These are phyloP conservation scores for Heliconius erato DNA, from an alignment of 2,888 invertebrate species.

Conservation along the genomic window DNA sequence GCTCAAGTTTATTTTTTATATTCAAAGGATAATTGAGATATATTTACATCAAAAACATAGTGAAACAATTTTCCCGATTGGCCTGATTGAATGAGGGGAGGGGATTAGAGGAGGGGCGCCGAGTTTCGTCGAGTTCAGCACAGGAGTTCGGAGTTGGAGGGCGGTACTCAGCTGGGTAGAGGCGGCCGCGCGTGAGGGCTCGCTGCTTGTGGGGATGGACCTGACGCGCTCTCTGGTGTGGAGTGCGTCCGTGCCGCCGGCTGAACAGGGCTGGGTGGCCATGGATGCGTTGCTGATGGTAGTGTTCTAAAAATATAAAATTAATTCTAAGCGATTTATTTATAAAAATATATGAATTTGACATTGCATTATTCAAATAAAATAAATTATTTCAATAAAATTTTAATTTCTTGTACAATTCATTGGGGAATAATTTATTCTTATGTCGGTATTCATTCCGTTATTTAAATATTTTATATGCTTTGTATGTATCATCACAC, in stretches of 20 bases:
- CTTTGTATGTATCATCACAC: too few relatives aligned
- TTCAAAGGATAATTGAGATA: not conserved
- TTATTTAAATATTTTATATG: too few relatives aligned
- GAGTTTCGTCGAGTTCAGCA: constrained; percentile 86
- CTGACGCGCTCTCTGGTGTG: constrained; percentile 88
- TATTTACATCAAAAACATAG: constrained; percentile 47
- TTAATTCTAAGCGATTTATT: not conserved
- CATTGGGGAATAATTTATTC: too few relatives aligned
- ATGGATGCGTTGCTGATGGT: constrained; percentile 89
- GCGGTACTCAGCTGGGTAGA: constrained; percentile 86
- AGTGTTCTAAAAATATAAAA: constrained; percentile 78
- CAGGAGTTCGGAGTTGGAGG: constrained; percentile 86
- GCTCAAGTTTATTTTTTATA: not conserved
- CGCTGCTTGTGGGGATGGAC: constrained; percentile 75
- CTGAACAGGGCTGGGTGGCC: constrained; percentile 93
- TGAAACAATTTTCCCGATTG: constrained; percentile 76
- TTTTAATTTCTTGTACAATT: too few relatives aligned
- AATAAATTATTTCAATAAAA: too few relatives aligned
- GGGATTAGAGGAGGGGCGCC: constrained; percentile 82
- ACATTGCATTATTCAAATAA: too few relatives aligned
- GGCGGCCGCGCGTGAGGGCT: constrained; percentile 72
- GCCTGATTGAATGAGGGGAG: constrained; percentile 66
- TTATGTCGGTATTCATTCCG: too few relatives aligned
- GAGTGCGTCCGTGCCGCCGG: constrained; percentile 90
- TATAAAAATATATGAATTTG: too few relatives aligned